Evolutionary conservation across 2,113 vertebrate species (phyloP), one percentile per base, ranked within the genome.

Genomic region (Gnathochromis pfefferi): DNA sequence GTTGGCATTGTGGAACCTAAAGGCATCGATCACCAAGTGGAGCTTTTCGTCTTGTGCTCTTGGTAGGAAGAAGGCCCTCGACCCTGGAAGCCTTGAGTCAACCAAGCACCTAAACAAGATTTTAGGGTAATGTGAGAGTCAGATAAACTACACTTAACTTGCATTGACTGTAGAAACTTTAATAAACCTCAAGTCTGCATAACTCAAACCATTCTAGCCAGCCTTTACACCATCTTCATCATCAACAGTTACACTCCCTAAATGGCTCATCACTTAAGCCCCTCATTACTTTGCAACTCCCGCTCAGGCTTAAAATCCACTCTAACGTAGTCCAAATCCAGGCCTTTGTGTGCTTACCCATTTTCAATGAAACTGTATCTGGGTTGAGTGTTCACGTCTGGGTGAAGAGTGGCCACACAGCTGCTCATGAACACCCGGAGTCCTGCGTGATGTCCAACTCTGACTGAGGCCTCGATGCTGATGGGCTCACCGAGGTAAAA

Each of bases 361-460:
- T 93, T 85, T 57, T 95, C 89, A 65, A 96, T 70, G 9, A 96
- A 96, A 5, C 83, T 7, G 2, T 96, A 96, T 94, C 89, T 91
- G 17, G 95, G 96, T 4, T 21, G 9, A 3, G 95, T 89, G 53
- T 91, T 2, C 2, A 86, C 79, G 1, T 95, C 93, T 16, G 94
- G 90, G 4, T 75, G 1, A 14, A 95, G 90, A 0, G 95, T 96
- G 4, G 95, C 96, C 55, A 96, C 93, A 23, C 96, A 96, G 87
- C 85, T 92, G 89, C 83, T 96, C 63, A 96, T 9, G 68, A 95
- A 96, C 23, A 96, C 93, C 4, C 91, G 47, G 23, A 96, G 95
- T 9, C 87, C 90, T 23, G 60, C 79, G 85, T 95, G 95, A 33
- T 94, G 84, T 4, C 87, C 94, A 9, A 89, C 35, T 33, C 68